Conservation (phyloP, 2,888 invertebrate species). For the Philereme transversata region DNA sequence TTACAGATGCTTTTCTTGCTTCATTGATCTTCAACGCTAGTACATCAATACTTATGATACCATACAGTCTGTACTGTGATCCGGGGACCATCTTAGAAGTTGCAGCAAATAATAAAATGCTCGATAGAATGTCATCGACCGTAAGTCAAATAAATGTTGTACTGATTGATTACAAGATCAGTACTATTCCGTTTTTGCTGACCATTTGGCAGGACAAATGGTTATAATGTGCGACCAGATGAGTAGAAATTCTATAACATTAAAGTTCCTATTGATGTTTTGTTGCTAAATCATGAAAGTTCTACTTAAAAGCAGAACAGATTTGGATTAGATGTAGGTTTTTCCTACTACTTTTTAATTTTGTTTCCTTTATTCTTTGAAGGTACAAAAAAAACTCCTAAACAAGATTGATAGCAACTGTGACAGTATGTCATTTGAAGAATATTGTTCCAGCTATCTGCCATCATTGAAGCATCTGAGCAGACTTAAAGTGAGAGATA, state of each 20-base stretch:
- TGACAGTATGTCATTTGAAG: constrained; percentile 42
- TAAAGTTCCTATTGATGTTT: too few species aligned
- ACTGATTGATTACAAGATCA: neutral
- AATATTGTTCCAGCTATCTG: constrained; percentile 48
- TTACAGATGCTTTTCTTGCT: constrained; percentile 73
- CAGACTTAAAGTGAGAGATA: constrained; percentile 58
- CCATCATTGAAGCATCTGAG: constrained; percentile 66
- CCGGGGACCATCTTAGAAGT: constrained; percentile 61
- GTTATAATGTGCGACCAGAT: too few species aligned
- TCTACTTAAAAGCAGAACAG: too few species aligned
- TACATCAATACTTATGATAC: constrained; percentile 62
- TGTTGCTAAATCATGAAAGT: too few species aligned
- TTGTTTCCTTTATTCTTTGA: constrained; percentile 38
- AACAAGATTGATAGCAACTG: constrained; percentile 53
- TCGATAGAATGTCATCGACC: constrained; percentile 55
- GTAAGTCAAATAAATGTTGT: constrained; percentile 48
- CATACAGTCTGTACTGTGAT: constrained; percentile 69
- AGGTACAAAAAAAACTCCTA: constrained; percentile 62
- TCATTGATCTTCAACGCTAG: constrained; percentile 61
- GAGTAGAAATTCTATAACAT: too few species aligned
- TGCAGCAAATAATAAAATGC: constrained; percentile 50
- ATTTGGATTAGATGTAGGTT: too few species aligned
- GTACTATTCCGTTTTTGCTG: neutral
- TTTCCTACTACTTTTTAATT: too few species aligned
- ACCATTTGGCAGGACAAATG: too few species aligned